phyloP scores from a whole-genome alignment of 2,797 vertebrate genomes.

The Pseudopleuronectes americanus region DNA sequence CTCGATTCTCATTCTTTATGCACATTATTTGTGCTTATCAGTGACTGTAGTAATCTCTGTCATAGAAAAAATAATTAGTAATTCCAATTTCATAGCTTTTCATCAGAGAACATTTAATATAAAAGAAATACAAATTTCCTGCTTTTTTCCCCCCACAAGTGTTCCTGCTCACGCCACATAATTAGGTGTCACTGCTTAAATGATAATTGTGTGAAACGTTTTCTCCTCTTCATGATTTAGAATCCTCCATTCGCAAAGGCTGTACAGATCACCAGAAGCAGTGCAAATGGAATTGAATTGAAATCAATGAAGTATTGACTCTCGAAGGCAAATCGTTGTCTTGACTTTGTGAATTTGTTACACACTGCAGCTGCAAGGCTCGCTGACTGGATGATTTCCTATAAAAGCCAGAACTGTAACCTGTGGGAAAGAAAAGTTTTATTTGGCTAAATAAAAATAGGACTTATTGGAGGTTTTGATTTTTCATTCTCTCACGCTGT shows the following conservation, averaged over 20 bases:
- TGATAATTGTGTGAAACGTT: slow-evolving; percentile 35
- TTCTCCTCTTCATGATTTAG: slow-evolving; percentile 15
- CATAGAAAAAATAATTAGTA: slow-evolving; percentile 28
- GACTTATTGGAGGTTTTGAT: slow-evolving; percentile 13
- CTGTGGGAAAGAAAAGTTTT: slow-evolving; percentile 18
- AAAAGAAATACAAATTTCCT: slow-evolving; percentile 26
- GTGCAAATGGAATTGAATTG: slow-evolving; percentile 60
- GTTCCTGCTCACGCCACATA: slow-evolving; percentile 21
- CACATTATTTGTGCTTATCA: slow-evolving; percentile 23
- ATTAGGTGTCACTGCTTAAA: slow-evolving; percentile 23
- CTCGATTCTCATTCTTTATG: slow-evolving; percentile 3
- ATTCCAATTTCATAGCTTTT: slow-evolving; percentile 31
- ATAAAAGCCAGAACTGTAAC: slow-evolving; percentile 17
- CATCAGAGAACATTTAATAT: slow-evolving; percentile 33
- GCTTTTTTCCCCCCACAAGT: slow-evolving; percentile 2
- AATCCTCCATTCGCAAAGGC: slow-evolving; percentile 30
- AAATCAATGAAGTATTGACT: slow-evolving; percentile 55
- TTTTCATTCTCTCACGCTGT: slow-evolving; percentile 31
- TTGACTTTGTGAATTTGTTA: slow-evolving; percentile 54
- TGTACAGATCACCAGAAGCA: slow-evolving; percentile 48
- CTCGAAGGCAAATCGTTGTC: slow-evolving; percentile 50
- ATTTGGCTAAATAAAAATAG: slow-evolving; percentile 27
- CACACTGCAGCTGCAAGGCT: slow-evolving; percentile 18
- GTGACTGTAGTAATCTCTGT: slow-evolving; percentile 30
- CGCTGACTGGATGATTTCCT: slow-evolving; percentile 47